Evolutionary conservation across 2,113 vertebrate species (phyloP), one percentile per base, ranked within the genome.

Genomic region (Sprattus sprattus): DNA sequence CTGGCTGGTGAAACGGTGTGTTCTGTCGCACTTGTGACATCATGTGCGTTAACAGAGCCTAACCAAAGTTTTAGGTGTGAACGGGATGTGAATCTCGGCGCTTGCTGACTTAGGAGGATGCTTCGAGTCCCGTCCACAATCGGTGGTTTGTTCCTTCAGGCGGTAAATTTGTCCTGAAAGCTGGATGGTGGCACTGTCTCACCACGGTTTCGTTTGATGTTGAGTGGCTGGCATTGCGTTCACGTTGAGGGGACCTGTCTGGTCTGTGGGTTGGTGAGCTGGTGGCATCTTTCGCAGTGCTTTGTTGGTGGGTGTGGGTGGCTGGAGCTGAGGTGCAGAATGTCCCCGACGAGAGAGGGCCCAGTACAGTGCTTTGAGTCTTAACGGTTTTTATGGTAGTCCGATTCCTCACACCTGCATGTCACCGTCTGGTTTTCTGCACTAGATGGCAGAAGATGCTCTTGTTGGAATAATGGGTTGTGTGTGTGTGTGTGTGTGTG

Each of bases 371-470:
- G 1, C 2, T 39, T 32, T 78, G 32, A 39, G 28, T 44, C 10
- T 32, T n/a, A 9, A 25, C 10, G 9, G 1, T 67, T 67, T 67
- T 71, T 71, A 28, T 71, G 64, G 25, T 28, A 11, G 64, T 4
- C 64, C 32, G 25, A 71, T 20, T 18, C 20, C 64, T 13, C 71
- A 18, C 71, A 78, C 28, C 28, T 78, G 28, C 16, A 32, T 44
- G 71, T 39, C 71, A 44, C 10, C 44, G 32, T 78, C 71, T 39
- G 32, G 13, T 2, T 78, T 13, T 32, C 71, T 78, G 71, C 71
- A 78, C 71, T 78, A 78, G 71, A 78, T 78, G 71, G 71, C 71
- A 78, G 71, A 78, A 39, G 71, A 78, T 78, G 32, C 71, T 11
- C 67, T 54, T 22, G 6, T 67, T 67, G 32, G 11, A 13, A 75